phyloP scores from a whole-genome alignment of 2,113 vertebrate genomes.

The Paratilapia polleni region DNA sequence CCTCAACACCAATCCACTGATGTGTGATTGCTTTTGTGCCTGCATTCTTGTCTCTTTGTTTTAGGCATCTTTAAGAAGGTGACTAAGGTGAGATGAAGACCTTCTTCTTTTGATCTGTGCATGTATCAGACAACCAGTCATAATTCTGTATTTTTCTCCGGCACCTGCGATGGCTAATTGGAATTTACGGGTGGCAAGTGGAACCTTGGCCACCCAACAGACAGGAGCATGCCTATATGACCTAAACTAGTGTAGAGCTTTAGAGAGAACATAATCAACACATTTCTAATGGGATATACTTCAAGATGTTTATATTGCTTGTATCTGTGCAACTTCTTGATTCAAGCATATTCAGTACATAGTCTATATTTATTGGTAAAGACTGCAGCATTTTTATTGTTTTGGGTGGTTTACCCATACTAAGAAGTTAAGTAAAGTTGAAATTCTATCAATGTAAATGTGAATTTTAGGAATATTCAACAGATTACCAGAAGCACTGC shows the following conservation, averaged over 20 bases:
- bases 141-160: not conserved
- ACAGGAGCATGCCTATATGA: not conserved
- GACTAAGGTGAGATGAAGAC: not conserved
- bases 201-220: not conserved
- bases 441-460: too few species aligned
- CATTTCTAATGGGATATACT: too few species aligned
- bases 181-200: not conserved
- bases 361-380: too few species aligned
- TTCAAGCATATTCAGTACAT: too few species aligned
- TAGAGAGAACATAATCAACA: not conserved
- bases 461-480: too few species aligned
- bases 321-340: too few species aligned
- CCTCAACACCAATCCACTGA: not conserved
- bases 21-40: not conserved
- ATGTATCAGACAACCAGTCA: not conserved
- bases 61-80: not conserved
- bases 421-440: too few species aligned
- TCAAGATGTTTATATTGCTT: too few species aligned
- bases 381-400: too few species aligned
- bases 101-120: not conserved
- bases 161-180: not conserved
- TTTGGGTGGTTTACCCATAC: too few species aligned
- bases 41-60: constrained; percentile 6
- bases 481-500: too few species aligned
- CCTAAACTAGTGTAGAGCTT: not conserved